Evolutionary conservation across 2,113 vertebrate species (phyloP).

Genomic region (Gracilinanus agilis): DNA sequence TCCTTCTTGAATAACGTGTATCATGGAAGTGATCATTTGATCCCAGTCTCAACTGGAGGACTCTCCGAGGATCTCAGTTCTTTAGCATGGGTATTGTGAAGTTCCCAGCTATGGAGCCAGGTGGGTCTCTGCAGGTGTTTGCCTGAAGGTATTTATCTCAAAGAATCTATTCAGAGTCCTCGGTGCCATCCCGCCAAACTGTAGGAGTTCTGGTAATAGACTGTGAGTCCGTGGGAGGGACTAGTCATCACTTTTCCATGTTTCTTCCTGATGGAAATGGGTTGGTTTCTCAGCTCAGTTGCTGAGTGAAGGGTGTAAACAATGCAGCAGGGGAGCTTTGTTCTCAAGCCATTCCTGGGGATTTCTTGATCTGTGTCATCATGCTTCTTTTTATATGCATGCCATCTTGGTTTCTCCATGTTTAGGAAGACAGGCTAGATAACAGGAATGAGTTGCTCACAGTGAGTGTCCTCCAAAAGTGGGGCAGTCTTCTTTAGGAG

Average conservation of each 20-base stretch:
- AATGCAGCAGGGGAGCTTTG: background rate
- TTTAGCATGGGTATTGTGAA: background rate
- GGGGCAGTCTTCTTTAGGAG: background rate
- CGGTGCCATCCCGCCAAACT: background rate
- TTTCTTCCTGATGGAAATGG: background rate
- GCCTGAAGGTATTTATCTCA: background rate
- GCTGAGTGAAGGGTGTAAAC: background rate
- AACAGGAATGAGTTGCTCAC: background rate
- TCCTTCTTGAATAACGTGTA: background rate
- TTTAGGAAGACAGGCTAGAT: background rate
- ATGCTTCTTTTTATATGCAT: fast-evolving
- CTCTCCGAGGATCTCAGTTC: background rate
- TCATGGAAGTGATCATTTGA: background rate
- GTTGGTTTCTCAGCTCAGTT: background rate
- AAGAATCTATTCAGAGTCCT: background rate
- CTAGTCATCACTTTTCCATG: background rate
- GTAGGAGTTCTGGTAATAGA: background rate
- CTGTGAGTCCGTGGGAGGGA: background rate
- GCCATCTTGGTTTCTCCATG: background rate
- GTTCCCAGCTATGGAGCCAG: background rate
- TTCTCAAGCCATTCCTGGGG: background rate
- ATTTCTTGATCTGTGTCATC: background rate
- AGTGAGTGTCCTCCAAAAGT: background rate
- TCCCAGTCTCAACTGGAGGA: background rate
- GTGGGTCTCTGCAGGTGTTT: background rate